Evolutionary conservation across 2,888 invertebrate species (phyloP).

Genomic region (Ormyrus pomaceus): DNA sequence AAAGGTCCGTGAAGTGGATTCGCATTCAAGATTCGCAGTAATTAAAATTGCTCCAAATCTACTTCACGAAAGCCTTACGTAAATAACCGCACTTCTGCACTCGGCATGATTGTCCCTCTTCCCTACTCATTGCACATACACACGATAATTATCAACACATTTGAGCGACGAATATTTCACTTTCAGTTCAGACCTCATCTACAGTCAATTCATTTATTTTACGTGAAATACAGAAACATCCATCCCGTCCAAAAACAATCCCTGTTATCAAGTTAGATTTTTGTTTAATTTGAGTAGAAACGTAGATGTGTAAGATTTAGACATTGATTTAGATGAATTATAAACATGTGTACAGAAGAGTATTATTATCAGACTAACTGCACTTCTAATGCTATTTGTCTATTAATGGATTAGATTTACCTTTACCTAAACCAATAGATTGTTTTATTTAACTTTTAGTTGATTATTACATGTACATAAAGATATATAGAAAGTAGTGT

Average conservation of each 20-base stretch:
- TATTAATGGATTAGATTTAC: conserved; percentile 38
- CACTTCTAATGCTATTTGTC: conserved; percentile 51
- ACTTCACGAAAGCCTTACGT: conserved; percentile 24
- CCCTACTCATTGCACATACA: conserved; percentile 29
- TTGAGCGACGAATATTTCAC: conserved; percentile 32
- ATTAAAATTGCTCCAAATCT: conserved; percentile 32
- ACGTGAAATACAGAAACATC: neutral
- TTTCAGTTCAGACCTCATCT: conserved; percentile 29
- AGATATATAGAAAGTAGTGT: conserved; percentile 44
- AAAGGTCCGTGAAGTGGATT: conserved; percentile 31
- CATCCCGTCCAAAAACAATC: conserved; percentile 3
- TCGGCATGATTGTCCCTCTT: conserved; percentile 44
- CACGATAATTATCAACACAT: neutral
- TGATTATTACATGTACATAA: conserved; percentile 17
- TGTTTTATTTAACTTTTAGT: conserved; percentile 38
- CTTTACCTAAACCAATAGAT: conserved; percentile 39
- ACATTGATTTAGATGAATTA: conserved; percentile 44
- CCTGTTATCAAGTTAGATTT: conserved; percentile 27
- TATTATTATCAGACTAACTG: conserved; percentile 49
- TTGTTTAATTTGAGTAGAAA: conserved; percentile 39
- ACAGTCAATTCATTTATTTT: conserved; percentile 20
- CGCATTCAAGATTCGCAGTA: conserved; percentile 1
- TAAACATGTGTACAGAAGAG: conserved; percentile 34
- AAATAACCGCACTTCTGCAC: conserved; percentile 53
- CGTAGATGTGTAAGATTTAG: conserved; percentile 43